Base-by-base conservation (phyloP, 2,888 invertebrate genomes). In the Thymelicus sylvestris region DNA sequence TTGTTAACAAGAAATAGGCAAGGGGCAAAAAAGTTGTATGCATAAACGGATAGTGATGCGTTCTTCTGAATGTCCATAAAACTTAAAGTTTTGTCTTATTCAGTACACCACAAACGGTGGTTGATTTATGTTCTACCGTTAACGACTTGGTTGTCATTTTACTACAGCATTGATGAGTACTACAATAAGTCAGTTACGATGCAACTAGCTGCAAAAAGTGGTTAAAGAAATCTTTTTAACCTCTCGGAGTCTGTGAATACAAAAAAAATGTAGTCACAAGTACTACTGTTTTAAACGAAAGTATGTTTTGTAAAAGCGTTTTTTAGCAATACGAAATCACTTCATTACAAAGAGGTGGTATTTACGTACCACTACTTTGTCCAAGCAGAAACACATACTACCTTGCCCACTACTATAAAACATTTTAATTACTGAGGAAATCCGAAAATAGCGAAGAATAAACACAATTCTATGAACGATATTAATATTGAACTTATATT, bases 71-170 rank as follows among this genome's bases (percentile, higher is more conserved):
- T 70, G 69, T 60, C 38, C 70, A 70, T 70, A 70, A 70, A 70
- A 64, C 65, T 57, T 69, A 64, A 72, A 72, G 66, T 70, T 66
- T 66, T 62, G 66, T 66, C 71, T 71, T 71, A 66, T 61, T 66
- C 48, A 61, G 61, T 60, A 70, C 52, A 68, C 73, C 70, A 75
- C 74, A 74, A 79, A 79, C 76, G 75, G 74, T 74, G 73, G 78
- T 72, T 85, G 86, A 87, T 86, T 87, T 86, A 87, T 82, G 81
- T 75, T 78, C 77, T 82, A 82, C 76, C 81, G 80, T 83, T 86
- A 85, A 88, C 85, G 83, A 87, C 83, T 79, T 78, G 78, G 80
- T 81, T 82, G 82, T 83, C 80, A 86, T 85, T 86, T 87, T 83
- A 85, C 83, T 82, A 78, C 79, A 72, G 80, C 79, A 84, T 83